phyloP scores from a whole-genome alignment of 2,888 invertebrate genomes.

The Drosophila mimetica region DNA sequence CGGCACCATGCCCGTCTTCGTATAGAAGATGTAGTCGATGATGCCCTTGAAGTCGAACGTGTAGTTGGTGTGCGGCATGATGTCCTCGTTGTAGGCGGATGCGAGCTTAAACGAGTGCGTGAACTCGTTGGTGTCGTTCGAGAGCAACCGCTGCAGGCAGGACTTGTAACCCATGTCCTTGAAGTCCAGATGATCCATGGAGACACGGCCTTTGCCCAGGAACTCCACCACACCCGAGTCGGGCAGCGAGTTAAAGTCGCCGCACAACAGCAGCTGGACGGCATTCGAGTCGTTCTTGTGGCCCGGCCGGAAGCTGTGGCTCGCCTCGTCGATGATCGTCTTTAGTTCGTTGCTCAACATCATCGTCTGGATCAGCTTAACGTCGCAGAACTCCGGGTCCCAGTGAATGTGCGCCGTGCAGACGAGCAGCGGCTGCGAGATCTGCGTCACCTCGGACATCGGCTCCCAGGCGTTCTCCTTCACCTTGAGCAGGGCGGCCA shows the following conservation, averaged over 20 bases:
- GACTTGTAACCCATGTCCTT: conserved; percentile 97
- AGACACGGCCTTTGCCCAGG: conserved; percentile 94
- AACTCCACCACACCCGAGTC: conserved; percentile 99
- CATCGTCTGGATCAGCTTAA: conserved; percentile 99
- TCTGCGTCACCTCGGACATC: conserved; percentile 90
- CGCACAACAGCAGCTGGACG: conserved; percentile 97
- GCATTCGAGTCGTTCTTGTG: conserved; percentile 90
- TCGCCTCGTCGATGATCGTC: conserved; percentile 93
- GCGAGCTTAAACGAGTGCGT: conserved; percentile 98
- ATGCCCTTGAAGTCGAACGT: conserved; percentile 99
- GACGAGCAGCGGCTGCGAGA: conserved; percentile 93
- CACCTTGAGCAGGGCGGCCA: conserved; percentile 97
- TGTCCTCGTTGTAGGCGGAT: conserved; percentile 96
- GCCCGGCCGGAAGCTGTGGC: conserved; percentile 90
- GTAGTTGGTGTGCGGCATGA: conserved; percentile 99
- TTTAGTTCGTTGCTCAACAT: conserved; percentile 98
- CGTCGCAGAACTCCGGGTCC: conserved; percentile 99
- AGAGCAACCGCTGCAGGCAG: conserved; percentile 94
- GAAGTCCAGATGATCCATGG: conserved; percentile 97
- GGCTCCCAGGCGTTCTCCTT: conserved; percentile 98
- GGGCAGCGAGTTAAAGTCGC: conserved; percentile 99
- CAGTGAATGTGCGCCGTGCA: conserved; percentile 99
- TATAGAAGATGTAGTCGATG: conserved; percentile 99
- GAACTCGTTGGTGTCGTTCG: conserved; percentile 95
- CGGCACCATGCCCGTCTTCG: conserved; percentile 97